Base-by-base conservation (phyloP, 2,113 vertebrate genomes). In the Puntigrus tetrazona region DNA sequence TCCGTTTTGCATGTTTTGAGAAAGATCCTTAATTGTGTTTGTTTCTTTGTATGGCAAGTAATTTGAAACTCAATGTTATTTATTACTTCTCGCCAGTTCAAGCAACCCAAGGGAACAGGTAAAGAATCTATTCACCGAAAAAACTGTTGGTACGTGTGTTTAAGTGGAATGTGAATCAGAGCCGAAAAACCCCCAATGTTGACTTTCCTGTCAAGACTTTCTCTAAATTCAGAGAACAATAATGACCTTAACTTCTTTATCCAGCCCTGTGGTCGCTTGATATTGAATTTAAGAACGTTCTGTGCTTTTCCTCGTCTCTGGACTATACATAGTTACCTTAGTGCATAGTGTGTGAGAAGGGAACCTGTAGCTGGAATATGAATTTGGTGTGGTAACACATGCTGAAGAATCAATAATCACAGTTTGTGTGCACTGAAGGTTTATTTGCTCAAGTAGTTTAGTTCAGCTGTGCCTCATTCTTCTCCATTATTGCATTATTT, bases 1-100 rank as follows among this genome's bases (percentile, higher is more conserved):
- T 83, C 41, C 83, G 79, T 87, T 87, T 72, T 50, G 38, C 55
- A 27, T 61, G 77, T 87, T 85, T 79, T 34, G 22, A 50, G 70
- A 84, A 47, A 85, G 77, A 85, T 57, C 0, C 27, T 61, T 52
- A 78, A 72, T 83, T 74, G 74, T 70, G 65, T 31, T 83, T 67
- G 75, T n/a, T 59, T 55, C 18, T 10, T 27, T 18, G 0, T 55
- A 29, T 38, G 29, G 36, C 43, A 77, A 65, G 11, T 27, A 14
- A 50, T 76, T 52, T 67, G 18, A 76, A 75, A 11, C 61, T n/a
- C 31, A 38, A 1, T 34, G 31, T 5, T 25, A 36, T 75, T 78
- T 84, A 43, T 38, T 45, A 43, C 11, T 16, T 78, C 9, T 78
- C 41, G 5, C 45, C 20, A 11, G n/a, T 38, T 36, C 36, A 38